These are phyloP conservation scores for Metalampra italica DNA, from an alignment of 2,888 invertebrate species.

Conservation along the genomic window DNA sequence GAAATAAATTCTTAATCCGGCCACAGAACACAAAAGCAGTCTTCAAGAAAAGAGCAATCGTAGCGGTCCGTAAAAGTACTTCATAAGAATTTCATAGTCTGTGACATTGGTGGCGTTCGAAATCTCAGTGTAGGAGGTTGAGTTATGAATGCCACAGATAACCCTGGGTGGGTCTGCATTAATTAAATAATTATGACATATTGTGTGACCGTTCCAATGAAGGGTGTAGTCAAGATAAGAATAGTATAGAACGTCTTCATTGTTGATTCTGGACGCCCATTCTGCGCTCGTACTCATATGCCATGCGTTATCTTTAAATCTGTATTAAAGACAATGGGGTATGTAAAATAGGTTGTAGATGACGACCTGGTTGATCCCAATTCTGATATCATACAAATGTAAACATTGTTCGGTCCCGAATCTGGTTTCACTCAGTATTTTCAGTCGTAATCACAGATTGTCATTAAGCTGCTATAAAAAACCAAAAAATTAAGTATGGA, in stretches of 20 bases:
- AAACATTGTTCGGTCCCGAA: no score
- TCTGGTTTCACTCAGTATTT: no score
- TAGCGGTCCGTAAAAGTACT: background rate
- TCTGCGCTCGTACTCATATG: constrained; percentile 10
- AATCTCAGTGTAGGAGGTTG: constrained; percentile 38
- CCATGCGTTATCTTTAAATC: background rate
- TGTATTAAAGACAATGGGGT: constrained; percentile 2
- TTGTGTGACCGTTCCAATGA: constrained; percentile 68
- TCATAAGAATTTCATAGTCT: background rate
- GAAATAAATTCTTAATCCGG: constrained; percentile 30
- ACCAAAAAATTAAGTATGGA: no score
- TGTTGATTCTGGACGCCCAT: constrained; percentile 45
- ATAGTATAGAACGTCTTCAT: constrained; percentile 35
- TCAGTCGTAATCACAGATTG: no score
- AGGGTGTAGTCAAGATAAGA: constrained; percentile 62
- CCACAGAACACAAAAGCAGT: constrained; percentile 18
- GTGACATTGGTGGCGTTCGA: background rate
- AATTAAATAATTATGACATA: constrained; percentile 78
- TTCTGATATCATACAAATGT: no score
- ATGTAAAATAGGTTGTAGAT: background rate
- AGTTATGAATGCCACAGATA: constrained; percentile 61
- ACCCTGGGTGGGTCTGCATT: constrained; percentile 62
- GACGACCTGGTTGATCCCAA: background rate
- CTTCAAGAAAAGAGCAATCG: background rate
- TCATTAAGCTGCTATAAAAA: no score